Conservation (phyloP, 92 coral and sea anemone species). For the Hydrozoanthus gracilis region DNA sequence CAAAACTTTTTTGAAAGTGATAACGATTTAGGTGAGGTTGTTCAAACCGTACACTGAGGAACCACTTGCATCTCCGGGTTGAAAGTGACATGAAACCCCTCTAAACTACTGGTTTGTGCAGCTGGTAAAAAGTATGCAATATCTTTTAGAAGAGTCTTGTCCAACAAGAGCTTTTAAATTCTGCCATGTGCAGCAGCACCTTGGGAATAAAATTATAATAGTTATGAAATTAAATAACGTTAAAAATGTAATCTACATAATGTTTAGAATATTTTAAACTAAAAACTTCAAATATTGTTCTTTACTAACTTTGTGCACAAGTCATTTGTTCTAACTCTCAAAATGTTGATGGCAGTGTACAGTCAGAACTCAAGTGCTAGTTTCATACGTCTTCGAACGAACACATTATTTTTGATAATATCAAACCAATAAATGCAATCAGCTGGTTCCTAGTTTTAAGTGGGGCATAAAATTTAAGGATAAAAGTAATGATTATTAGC, state of each 20-base stretch:
- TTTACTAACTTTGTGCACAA: background rate
- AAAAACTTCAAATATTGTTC: background rate
- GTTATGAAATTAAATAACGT: too few species aligned
- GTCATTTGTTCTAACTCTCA: background rate
- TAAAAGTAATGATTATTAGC: too few species aligned
- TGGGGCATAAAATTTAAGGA: too few species aligned
- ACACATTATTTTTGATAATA: too few species aligned
- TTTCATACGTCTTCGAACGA: too few species aligned
- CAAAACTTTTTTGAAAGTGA: too few species aligned
- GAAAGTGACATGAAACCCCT: conserved; percentile 11
- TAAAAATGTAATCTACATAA: background rate
- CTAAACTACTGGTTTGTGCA: conserved; percentile 21
- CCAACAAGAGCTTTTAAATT: conserved; percentile 9
- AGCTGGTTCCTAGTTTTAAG: too few species aligned
- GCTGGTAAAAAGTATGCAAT: background rate
- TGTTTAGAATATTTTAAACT: background rate
- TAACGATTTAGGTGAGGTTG: too few species aligned
- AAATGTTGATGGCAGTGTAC: background rate
- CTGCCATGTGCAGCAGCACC: conserved; percentile 29
- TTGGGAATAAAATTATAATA: background rate
- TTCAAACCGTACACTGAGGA: too few species aligned
- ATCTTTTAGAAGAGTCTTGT: conserved; percentile 20
- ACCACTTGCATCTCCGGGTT: too few species aligned
- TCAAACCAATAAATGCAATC: too few species aligned
- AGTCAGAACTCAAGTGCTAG: too few species aligned